Base-by-base conservation (phyloP, 1,140 invertebrate genomes). In the Nylanderia fulva region DNA sequence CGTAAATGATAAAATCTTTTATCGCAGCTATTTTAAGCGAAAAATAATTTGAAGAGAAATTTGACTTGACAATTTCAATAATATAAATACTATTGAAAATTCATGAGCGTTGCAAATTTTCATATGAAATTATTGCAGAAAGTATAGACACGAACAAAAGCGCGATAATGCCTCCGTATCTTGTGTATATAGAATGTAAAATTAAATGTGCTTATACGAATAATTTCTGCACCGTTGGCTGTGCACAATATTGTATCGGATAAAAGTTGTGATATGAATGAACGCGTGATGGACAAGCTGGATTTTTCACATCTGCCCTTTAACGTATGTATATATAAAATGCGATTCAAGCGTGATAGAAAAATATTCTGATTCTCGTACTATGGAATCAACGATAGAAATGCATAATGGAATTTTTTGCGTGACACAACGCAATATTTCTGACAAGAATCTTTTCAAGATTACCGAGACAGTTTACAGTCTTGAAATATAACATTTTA, bases 181-280 rank as follows among this genome's bases (percentile, higher is more conserved):
- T 24, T 15, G 24, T 13, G 13, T 21, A 56, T 11, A 18, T 29
- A 56, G 33, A 29, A 56, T 29, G 24, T 56, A 69, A 80, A 79
- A 80, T 80, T 80, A 80, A 80, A 80, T 39, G 33, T 39, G 48
- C 48, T 69, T 45, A 8, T 56, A 68, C 61, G 64, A 66, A 77
- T 77, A 77, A 77, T 42, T 80, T 80, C 18, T 58, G 77, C 77
- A 56, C 24, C 77, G 33, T 56, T 58, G 33, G 33, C 11, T 9
- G 9, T 24, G 77, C 36, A 36, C 36, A 71, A 80, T 80, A 71
- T 42, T 42, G 18, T 71, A 80, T 71, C 64, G 64, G 64, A 71
- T 58, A 80, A 80, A 80, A 80, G 48, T 71, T 71, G 24, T 52
- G 33, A 58, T 69, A 71, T 80, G 64, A 80, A 56, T 71, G 64